These are phyloP conservation scores for Apis dorsata DNA, from an alignment of 1,140 invertebrate species.

Conservation along the genomic window DNA sequence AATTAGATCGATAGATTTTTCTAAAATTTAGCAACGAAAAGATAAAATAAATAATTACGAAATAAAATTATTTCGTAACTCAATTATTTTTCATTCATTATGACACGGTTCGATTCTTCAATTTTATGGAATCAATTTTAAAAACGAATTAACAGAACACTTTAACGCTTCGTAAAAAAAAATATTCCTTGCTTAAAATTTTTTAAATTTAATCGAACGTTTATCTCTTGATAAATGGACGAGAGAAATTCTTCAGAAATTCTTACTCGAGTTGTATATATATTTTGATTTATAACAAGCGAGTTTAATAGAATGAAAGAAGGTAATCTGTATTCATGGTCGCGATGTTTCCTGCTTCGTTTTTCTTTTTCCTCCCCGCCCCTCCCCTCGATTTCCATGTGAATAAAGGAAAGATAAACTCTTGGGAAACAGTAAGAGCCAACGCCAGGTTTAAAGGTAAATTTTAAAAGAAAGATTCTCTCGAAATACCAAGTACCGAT, in stretches of 20 bases:
- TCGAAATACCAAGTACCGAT: not conserved
- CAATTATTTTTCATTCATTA: too few relatives aligned
- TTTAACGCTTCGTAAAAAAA: too few relatives aligned
- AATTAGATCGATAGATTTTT: too few relatives aligned
- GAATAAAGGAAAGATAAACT: constrained; percentile 21
- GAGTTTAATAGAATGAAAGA: not conserved
- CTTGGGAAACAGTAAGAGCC: not conserved
- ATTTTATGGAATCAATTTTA: too few relatives aligned
- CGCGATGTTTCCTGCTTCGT: not conserved
- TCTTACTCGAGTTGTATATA: not conserved
- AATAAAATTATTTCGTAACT: too few relatives aligned
- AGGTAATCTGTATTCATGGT: constrained; percentile 33
- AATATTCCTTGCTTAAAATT: too few relatives aligned
- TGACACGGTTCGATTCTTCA: too few relatives aligned
- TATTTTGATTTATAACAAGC: constrained; percentile 2
- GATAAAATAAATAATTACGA: too few relatives aligned
- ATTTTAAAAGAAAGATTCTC: not conserved
- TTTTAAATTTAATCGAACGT: too few relatives aligned
- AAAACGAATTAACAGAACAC: too few relatives aligned
- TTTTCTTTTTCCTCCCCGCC: not conserved
- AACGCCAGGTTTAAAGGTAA: not conserved
- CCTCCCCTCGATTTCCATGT: constrained; percentile 8
- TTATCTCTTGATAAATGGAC: too few relatives aligned
- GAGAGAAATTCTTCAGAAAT: not conserved
- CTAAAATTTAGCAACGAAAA: too few relatives aligned